Base-by-base conservation (phyloP, 2,888 invertebrate species). In the Dorcus parallelipipedus region DNA sequence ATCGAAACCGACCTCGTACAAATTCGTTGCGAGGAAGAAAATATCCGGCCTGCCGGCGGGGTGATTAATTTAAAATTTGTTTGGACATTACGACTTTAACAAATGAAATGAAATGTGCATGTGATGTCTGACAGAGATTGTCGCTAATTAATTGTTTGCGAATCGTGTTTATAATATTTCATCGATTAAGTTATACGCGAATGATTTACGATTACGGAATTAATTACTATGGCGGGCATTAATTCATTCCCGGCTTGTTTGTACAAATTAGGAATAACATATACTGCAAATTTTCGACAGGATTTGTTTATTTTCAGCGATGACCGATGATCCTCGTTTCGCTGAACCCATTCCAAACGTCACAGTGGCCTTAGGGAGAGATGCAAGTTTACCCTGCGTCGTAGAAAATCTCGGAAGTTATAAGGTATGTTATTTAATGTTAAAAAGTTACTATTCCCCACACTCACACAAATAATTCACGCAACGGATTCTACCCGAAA, bases 331-430 rank as follows among this genome's bases (percentile, higher is more conserved):
- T 71, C 94, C 94, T 17, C 87, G 90, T 72, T 94, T 95, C 75
- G 86, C 92, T 38, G 94, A 93, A 79, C 92, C 93, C 53, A 94
- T 95, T 71, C 93, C 93, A 50, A 95, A 95, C 79, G 92, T 94
- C 71, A 95, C 94, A 14, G 93, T 94, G 66, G 92, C 94, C 50
- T 85, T 94, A 54, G 94, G 94, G 65, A 83, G 94, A 68, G 94
- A 95, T 77, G 94, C 93, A 66, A 92, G 89, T 76, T 82, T 95
- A 68, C 93, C 93, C 10, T 95, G 95, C 76, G 92, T 93, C 64
- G 92, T 95, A 60, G 91, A 94, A 74, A 92, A 93, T 76, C 87
- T 95, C 70, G 93, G 93, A 68, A 86, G 87, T 59, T 93, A 93
- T 74, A 93, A 93, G 89, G 94, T 93, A 80, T 47, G 61, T 63